Evolutionary conservation across 2,113 vertebrate species (phyloP), one percentile per base, ranked within the genome.

Genomic region (Pavo muticus): DNA sequence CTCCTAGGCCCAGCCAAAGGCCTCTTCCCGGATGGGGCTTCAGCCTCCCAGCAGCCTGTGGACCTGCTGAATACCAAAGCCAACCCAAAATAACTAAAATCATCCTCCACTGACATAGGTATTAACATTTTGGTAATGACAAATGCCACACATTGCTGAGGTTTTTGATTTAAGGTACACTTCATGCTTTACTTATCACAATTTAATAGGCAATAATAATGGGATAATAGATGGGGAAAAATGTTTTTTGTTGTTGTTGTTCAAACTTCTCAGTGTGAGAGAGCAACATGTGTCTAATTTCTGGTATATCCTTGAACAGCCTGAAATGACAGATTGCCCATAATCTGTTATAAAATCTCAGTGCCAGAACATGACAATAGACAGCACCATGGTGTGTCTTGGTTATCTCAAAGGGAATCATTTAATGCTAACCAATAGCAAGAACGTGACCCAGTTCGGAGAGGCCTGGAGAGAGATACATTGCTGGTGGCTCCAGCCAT

Each of bases 361-460:
- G 60, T 88, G 94, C 94, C 93, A 84, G 93, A 50, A 87, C 76
- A 83, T 32, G 80, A 95, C 93, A 91, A 95, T 95, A 94, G 83
- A 80, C 19, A 81, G 84, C 92, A 68, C 86, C 92, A 77, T 4
- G 32, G 88, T 88, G 90, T 4, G 74, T 21, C 42, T 57, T 39
- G 84, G 74, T 89, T 75, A 59, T 70, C 69, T 88, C 88, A 75
- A 63, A 37, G 35, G 95, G 79, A 95, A 94, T 92, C 57, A 96
- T 95, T 93, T 85, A 77, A 84, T 14, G 4, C 21, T 87, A 91
- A 85, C 88, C 88, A 81, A 90, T 21, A 87, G 93, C 87, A 54
- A 84, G 70, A 79, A 84, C 91, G 87, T 95, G 94, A 96, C 95
- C 97, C 91, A 95, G 91, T 97, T 96, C 15, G 30, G 76, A 84